These are phyloP conservation scores for Cyphomyrmex costatus DNA, from an alignment of 1,140 invertebrate species.

Conservation along the genomic window DNA sequence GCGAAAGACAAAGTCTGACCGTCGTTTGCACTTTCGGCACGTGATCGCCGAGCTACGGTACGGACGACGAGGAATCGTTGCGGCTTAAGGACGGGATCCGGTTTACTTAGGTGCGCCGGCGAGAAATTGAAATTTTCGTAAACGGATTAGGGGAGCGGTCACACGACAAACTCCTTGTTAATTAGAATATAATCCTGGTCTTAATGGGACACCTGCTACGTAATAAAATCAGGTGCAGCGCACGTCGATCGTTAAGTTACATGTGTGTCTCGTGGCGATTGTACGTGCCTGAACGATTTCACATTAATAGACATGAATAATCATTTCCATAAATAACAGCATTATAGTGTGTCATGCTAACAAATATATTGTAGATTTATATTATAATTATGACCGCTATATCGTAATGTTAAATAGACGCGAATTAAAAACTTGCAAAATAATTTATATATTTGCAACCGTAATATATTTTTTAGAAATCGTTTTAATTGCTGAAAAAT, in stretches of 20 bases:
- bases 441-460: background rate
- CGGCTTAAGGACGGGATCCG: constrained; percentile 66
- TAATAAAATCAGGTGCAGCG: constrained; percentile 69
- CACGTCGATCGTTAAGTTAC: constrained; percentile 59
- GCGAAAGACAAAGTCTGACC: constrained; percentile 82
- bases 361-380: constrained; percentile 12
- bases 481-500: background rate
- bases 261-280: constrained; percentile 20
- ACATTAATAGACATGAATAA: constrained; percentile 45
- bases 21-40: constrained; percentile 77
- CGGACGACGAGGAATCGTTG: constrained; percentile 58
- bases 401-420: background rate
- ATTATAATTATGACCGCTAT: background rate
- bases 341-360: background rate
- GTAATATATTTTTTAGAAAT: background rate
- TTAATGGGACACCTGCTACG: constrained; percentile 76
- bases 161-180: constrained; percentile 83
- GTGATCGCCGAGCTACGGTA: constrained; percentile 66
- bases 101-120: constrained; percentile 84
- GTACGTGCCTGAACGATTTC: constrained; percentile 18
- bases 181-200: constrained; percentile 86
- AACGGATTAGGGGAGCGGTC: constrained; percentile 83
- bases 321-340: constrained; percentile 38
- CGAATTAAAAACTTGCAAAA: background rate
- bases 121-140: constrained; percentile 86